These are phyloP conservation scores for Tragelaphus strepsiceros DNA, from an alignment of 2,113 vertebrate genomes.

Conservation along the genomic window DNA sequence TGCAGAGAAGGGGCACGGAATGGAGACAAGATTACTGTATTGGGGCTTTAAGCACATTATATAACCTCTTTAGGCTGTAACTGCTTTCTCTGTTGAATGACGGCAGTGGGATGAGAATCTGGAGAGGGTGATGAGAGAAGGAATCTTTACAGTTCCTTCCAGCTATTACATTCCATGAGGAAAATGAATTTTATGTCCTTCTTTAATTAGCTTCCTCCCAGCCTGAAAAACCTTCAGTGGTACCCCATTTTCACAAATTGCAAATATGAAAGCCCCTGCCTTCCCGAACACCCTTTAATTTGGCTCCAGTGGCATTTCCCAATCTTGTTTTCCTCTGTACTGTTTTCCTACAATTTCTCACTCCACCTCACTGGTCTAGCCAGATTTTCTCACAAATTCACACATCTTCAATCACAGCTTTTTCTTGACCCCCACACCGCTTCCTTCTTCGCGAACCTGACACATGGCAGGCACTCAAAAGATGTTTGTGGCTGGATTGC, in stretches of 20 bases:
- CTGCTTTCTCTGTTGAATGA: background rate
- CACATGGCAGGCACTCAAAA: background rate
- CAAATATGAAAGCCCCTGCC: background rate
- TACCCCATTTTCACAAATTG: background rate
- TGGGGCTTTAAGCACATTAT: background rate
- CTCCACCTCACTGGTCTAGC: background rate
- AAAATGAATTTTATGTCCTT: background rate
- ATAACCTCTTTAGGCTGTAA: background rate
- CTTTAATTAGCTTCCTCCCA: background rate
- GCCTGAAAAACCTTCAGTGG: background rate
- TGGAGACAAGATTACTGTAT: background rate
- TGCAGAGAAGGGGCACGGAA: background rate
- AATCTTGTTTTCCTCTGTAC: background rate
- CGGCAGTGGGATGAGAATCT: background rate
- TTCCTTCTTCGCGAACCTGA: background rate
- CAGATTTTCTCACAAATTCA: background rate
- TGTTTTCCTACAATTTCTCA: background rate
- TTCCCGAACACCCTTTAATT: background rate
- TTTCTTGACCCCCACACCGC: background rate
- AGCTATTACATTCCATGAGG: background rate
- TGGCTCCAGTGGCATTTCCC: background rate
- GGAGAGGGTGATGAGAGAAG: background rate
- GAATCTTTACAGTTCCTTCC: background rate
- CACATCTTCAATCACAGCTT: background rate
- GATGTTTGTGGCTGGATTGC: background rate